Base-by-base conservation (phyloP, 2,888 invertebrate species). In the Pterostichus madidus region DNA sequence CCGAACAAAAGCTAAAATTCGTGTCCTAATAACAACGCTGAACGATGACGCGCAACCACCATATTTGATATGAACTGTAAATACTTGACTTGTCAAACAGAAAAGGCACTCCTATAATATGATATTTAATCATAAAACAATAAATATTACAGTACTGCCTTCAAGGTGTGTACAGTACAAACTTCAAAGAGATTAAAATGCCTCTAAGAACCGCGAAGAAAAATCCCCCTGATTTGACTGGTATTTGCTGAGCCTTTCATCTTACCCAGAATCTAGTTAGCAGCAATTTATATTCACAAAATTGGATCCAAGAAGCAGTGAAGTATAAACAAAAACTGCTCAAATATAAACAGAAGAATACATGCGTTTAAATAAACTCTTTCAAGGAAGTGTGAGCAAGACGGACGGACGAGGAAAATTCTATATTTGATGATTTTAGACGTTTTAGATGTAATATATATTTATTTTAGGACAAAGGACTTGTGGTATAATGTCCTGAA, bases 101-200 rank as follows among this genome's bases (percentile, higher is more conserved):
- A 17, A 13, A 39, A 44, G 68, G 15, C 68, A 71, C 68, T 71
- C 68, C 68, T 71, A 35, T 68, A 35, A 32, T 35, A 64, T 64
- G 64, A 35, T 64, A 64, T 64, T 64, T 64, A 64, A 64, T 64
- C 64, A 64, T 64, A 64, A 64, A 64, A 64, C 64, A 64, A 64
- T 64, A 64, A 64, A 64, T 64, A 64, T n/a, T 32, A 64, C 11
- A 59, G 31, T 7, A 31, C 8, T 35, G 13, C 31, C 59, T 64
- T 2, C 49, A 49, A 64, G 64, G 64, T 64, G 64, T 64, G 64
- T 64, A 32, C n/a, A 35, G 35, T 64, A 31, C 32, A 64, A 64
- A 64, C 32, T 35, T 35, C 59, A 59, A 59, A 59, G 59, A 59
- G 31, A 59, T 59, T 59, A 59, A 59, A 59, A 59, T 59, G 7